Base-by-base conservation (phyloP, 2,888 invertebrate genomes). In the Eremobia ochroleuca region DNA sequence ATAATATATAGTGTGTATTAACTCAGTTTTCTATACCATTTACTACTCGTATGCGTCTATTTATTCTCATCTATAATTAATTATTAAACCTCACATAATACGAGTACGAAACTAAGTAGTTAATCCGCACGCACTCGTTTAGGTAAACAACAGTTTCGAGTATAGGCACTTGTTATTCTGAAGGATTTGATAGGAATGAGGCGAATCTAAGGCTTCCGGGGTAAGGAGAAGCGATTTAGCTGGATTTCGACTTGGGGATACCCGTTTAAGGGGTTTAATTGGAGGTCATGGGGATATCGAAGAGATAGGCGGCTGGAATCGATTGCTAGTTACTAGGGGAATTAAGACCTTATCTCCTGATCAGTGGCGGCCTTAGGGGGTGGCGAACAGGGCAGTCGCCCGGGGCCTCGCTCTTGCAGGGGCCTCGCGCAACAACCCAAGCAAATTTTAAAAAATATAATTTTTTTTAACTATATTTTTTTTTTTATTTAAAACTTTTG, bases 231-330 rank as follows among this genome's bases (percentile, higher is more conserved):
- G n/a, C 64, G 34, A 77, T 86, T 79, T 66, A 77, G 70, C 43
- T 77, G 66, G 64, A 76, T 70, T 52, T 52, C 58, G 46, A 82
- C 55, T 68, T 79, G 58, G 62, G 77, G 55, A 76, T 78, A 88
- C 73, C 79, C 77, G 74, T 84, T 81, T 13, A 71, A 64, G 67
- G 59, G 68, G 65, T 78, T 80, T 78, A 74, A 88, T 86, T 84
- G 62, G 31, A 64, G 80, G 72, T 74, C 79, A 77, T 77, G 77
- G 59, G 67, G 80, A 68, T 76, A 84, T 84, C 75, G 25, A 68
- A 58, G 69, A 75, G 79, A 86, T 80, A 74, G 59, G 46, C 28
- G 55, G 55, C 65, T 73, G 73, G 58, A 87, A 83, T 86, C 72
- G 75, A 67, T 82, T 72, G 9, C 68, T 62, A 65, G 77, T 77